Conservation (phyloP, 2,113 vertebrate species). For the Oryzias curvinotus region DNA sequence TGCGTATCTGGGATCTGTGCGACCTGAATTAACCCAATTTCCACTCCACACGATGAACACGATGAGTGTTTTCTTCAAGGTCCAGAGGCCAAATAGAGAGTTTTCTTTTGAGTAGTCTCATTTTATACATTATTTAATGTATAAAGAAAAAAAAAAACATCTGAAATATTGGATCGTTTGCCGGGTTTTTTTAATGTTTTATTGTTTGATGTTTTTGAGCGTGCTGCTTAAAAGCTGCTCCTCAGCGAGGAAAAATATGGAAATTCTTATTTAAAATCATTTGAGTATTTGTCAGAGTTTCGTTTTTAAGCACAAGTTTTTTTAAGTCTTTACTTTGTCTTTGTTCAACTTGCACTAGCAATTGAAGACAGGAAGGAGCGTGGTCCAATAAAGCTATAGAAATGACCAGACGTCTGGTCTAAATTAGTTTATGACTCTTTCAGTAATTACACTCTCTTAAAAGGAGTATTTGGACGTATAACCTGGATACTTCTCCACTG, state of each 20-base stretch:
- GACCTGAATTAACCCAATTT: no score
- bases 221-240: no score
- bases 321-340: slow-evolving; percentile 82
- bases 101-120: not conserved
- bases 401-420: slow-evolving; percentile 98
- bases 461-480: slow-evolving; percentile 85
- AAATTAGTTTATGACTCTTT: slow-evolving; percentile 93
- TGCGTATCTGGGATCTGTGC: no score
- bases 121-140: not conserved
- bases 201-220: no score
- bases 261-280: not conserved
- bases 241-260: no score
- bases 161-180: not conserved
- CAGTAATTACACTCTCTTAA: slow-evolving; percentile 87
- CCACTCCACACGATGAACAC: no score
- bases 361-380: slow-evolving; percentile 96
- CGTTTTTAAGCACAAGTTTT: slow-evolving; percentile 34
- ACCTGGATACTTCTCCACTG: slow-evolving; percentile 82
- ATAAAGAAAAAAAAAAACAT: not conserved
- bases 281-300: not conserved
- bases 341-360: slow-evolving; percentile 83
- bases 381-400: slow-evolving; percentile 95
- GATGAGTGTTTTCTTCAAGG: no score
- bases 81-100: not conserved
- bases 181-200: no score